Evolutionary conservation across 2,888 invertebrate genomes (phyloP).

Genomic region (Miltochrista miniata): DNA sequence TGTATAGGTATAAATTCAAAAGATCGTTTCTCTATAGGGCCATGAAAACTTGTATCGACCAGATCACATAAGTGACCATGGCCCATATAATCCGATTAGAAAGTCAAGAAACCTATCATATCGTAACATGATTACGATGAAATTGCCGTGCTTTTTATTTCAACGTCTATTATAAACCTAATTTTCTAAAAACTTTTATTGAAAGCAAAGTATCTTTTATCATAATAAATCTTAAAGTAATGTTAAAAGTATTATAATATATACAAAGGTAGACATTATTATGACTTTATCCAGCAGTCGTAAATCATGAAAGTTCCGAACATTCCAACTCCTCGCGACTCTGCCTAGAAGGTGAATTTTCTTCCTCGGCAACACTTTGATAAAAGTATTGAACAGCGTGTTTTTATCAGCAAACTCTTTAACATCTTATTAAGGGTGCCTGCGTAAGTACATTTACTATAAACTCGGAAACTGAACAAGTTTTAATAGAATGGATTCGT

Average conservation of each 20-base stretch:
- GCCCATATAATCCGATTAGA: too few relatives aligned
- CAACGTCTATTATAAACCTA: too few relatives aligned
- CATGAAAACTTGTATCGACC: too few relatives aligned
- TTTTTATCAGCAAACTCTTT: conserved; percentile 43
- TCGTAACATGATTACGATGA: too few relatives aligned
- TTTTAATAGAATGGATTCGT: conserved; percentile 10
- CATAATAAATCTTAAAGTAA: neutral
- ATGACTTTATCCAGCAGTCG: conserved; percentile 2
- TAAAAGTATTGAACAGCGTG: conserved; percentile 44
- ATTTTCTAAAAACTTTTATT: neutral
- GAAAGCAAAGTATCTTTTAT: neutral
- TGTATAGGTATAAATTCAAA: too few relatives aligned
- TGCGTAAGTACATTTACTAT: conserved; percentile 20
- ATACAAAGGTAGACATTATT: neutral
- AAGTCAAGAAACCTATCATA: too few relatives aligned
- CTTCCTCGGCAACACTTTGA: conserved; percentile 31
- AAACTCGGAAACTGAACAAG: conserved; percentile 14
- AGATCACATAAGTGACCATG: too few relatives aligned
- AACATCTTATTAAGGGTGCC: conserved; percentile 43
- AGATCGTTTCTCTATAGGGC: too few relatives aligned
- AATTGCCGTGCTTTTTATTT: too few relatives aligned
- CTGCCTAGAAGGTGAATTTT: conserved; percentile 29
- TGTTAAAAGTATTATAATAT: neutral
- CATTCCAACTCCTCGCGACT: conserved; percentile 30
- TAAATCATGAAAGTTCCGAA: conserved; percentile 20